Evolutionary conservation across 1,140 invertebrate genomes (phyloP).

Genomic region (Drosophila melanogaster): DNA sequence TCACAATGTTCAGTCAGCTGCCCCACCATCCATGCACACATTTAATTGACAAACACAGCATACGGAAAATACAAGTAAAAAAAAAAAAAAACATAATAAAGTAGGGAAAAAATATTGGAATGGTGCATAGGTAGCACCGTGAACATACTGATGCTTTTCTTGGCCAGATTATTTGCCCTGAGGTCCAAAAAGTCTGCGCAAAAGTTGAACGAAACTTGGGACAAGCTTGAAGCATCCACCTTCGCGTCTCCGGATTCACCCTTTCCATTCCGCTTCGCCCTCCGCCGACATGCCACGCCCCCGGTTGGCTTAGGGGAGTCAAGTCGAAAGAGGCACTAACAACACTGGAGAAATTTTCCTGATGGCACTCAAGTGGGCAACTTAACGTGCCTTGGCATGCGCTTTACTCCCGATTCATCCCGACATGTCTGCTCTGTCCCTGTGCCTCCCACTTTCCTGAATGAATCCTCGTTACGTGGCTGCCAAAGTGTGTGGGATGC

Average conservation of each 20-base stretch:
- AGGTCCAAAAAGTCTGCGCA: slow-evolving; percentile 35
- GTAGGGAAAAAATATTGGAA: not conserved
- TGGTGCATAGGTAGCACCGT: slow-evolving; percentile 6
- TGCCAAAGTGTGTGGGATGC: slow-evolving; percentile 4
- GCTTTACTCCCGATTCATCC: slow-evolving; percentile 10
- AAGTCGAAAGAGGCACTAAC: slow-evolving; percentile 4
- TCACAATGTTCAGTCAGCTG: slow-evolving; percentile 18
- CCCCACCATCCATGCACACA: slow-evolving; percentile 3
- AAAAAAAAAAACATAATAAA: not conserved
- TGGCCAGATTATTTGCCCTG: slow-evolving; percentile 30
- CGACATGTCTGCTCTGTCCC: not conserved
- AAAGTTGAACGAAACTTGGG: slow-evolving; percentile 52
- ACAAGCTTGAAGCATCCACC: slow-evolving; percentile 17
- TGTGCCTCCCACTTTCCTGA: not conserved
- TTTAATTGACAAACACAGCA: slow-evolving; percentile 30
- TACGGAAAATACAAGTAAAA: not conserved
- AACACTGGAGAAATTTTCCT: slow-evolving; percentile 9
- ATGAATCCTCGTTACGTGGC: slow-evolving; percentile 7
- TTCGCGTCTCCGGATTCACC: not conserved
- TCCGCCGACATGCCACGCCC: not conserved
- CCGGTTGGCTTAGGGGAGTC: not conserved
- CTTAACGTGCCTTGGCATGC: slow-evolving; percentile 48
- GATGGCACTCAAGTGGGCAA: slow-evolving; percentile 36
- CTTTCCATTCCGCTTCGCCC: not conserved
- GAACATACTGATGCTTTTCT: slow-evolving; percentile 9